Evolutionary conservation across 2,797 vertebrate genomes (phyloP).

Genomic region (Phataginus tetradactyla): DNA sequence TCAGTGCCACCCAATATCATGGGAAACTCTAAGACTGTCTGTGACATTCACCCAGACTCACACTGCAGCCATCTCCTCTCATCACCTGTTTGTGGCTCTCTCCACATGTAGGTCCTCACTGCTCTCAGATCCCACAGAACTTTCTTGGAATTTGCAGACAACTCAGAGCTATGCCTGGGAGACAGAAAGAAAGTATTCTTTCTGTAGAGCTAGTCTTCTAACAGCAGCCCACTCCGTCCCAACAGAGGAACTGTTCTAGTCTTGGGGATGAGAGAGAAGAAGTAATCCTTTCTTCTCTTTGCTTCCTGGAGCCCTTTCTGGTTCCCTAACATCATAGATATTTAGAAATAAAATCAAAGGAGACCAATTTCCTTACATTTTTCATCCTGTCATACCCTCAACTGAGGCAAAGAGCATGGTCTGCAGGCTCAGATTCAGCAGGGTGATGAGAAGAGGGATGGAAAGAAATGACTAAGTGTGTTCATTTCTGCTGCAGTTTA

Average conservation of each 20-base stretch:
- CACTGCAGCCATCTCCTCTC: neutral
- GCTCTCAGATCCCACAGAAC: neutral
- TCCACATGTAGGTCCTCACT: neutral
- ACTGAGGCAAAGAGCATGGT: neutral
- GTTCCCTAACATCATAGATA: neutral
- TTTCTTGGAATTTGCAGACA: neutral
- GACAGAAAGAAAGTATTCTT: neutral
- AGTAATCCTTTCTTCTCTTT: neutral
- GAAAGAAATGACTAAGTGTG: neutral
- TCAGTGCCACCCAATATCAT: neutral
- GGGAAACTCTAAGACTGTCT: neutral
- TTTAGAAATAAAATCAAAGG: constrained; percentile 27
- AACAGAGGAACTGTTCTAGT: neutral
- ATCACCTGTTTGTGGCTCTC: fast-evolving
- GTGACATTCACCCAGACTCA: neutral
- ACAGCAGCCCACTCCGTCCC: neutral
- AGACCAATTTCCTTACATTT: neutral
- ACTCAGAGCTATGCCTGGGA: neutral
- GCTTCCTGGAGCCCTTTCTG: neutral
- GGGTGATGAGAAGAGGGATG: neutral
- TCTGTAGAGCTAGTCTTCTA: neutral
- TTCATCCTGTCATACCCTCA: neutral
- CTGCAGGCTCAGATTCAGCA: neutral
- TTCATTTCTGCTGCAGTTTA: neutral
- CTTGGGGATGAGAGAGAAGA: neutral